phyloP scores from a whole-genome alignment of 1,140 invertebrate species.

The Trichogramma pretiosum region DNA sequence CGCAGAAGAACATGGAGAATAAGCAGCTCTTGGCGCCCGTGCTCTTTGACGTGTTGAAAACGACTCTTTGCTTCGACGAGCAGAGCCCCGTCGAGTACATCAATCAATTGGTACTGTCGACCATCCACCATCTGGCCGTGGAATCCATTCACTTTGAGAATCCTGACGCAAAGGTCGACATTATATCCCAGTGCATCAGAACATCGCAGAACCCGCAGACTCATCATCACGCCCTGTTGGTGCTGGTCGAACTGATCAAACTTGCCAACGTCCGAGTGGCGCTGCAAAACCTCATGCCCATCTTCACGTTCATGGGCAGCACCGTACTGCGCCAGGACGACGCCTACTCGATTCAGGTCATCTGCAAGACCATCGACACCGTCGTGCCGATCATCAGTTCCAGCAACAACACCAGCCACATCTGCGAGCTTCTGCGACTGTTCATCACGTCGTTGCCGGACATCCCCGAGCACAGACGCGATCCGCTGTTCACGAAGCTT shows the following conservation, averaged over 20 bases:
- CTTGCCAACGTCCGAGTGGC: constrained; percentile 70
- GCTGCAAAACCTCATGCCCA: constrained; percentile 83
- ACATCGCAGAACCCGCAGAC: constrained; percentile 87
- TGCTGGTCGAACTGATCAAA: constrained; percentile 50
- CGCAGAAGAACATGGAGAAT: constrained; percentile 60
- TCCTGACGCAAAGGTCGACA: constrained; percentile 67
- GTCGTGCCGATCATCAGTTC: constrained; percentile 76
- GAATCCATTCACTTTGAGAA: constrained; percentile 29
- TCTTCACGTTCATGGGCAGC: constrained; percentile 93
- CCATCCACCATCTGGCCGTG: constrained; percentile 56
- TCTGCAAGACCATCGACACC: constrained; percentile 80
- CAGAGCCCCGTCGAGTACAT: constrained; percentile 79
- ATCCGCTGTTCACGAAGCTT: constrained; percentile 72
- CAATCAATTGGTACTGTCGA: constrained; percentile 76
- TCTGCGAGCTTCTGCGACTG: constrained; percentile 64
- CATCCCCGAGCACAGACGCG: constrained; percentile 78
- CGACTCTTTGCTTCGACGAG: constrained; percentile 70
- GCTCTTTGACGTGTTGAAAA: constrained; percentile 74
- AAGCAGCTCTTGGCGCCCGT: constrained; percentile 56
- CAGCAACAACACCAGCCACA: constrained; percentile 42
- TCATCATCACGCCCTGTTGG: constrained; percentile 79
- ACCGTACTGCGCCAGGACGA: constrained; percentile 86
- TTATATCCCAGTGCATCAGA: constrained; percentile 80
- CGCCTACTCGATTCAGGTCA: constrained; percentile 87
- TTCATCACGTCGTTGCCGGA: constrained; percentile 83